Base-by-base conservation (phyloP, 2,113 vertebrate species). In the Rhea americana region DNA sequence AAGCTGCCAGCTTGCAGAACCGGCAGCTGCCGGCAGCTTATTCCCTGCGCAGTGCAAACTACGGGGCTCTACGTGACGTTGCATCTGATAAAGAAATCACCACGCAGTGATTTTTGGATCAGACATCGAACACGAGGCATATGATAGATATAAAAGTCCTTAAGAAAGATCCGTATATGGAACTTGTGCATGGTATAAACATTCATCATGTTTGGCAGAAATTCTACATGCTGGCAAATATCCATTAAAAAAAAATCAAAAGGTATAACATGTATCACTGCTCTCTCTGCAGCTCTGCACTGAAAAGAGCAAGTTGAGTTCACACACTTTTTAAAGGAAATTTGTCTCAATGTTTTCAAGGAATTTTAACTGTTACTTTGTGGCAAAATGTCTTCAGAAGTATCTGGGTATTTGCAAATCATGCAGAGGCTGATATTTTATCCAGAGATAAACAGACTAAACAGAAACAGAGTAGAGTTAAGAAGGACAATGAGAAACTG, bases 41-140 rank as follows among this genome's bases (percentile, higher is more conserved):
- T 67, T 92, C 55, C 66, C 93, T 21, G 8, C 37, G 30, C 5
- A 2, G 9, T 56, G 63, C 56, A 67, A 87, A 89, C 61, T 71
- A 79, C 67, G 41, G 65, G 3, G 16, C 72, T 91, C 80, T 43
- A 6, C 35, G 43, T 53, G 91, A 77, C 77, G 43, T 13, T 75
- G 11, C 30, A 91, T 91, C 94, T 96, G 92, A 96, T 92, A 91
- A 83, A 90, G 68, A 83, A 65, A 96, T 89, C n/a, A 79, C 84
- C 89, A 56, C 66, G 51, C 24, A 74, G 61, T 48, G 20, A 65
- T 63, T 92, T 93, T 87, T 82, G 15, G 68, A 93, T 81, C 85
- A 72, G 63, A 56, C 68, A 47, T 72, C 56, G 90, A 84, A 82
- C 47, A 48, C 2, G 5, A 90, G 28, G 51, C 47, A 70, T 59